Conservation (phyloP, 2,797 vertebrate species). For the Notamacropus eugenii region DNA sequence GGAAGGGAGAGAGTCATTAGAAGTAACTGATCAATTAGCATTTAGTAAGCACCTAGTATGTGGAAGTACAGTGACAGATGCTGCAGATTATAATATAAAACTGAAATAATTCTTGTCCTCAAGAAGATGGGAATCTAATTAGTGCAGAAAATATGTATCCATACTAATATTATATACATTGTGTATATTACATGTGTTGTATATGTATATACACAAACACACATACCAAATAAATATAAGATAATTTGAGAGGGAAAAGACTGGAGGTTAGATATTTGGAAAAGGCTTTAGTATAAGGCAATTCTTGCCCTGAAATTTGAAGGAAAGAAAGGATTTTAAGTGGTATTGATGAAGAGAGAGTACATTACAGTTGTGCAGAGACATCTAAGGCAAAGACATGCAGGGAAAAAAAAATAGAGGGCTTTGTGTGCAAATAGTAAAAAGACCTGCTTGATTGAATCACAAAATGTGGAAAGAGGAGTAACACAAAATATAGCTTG, state of each 20-base stretch:
- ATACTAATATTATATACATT: neutral
- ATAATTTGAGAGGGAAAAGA: neutral
- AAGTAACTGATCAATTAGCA: neutral
- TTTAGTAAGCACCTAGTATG: neutral
- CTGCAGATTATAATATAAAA: neutral
- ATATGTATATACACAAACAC: neutral
- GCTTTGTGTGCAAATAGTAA: neutral
- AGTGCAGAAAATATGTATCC: neutral
- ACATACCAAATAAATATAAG: neutral
- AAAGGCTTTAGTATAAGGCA: neutral
- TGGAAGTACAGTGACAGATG: neutral
- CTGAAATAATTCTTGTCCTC: neutral
- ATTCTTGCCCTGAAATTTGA: neutral
- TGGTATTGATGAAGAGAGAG: neutral
- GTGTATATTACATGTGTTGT: neutral
- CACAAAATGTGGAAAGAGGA: neutral
- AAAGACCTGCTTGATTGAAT: neutral
- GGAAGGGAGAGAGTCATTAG: neutral
- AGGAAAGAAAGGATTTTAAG: neutral
- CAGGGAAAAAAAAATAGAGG: neutral
- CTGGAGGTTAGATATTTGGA: neutral
- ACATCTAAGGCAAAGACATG: neutral
- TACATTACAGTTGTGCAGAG: neutral
- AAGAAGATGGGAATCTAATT: neutral
- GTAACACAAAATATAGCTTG: neutral